Evolutionary conservation across 2,113 vertebrate species (phyloP).

Genomic region (zebrafish (Danio rerio)): GRCz12tu NC_133188.1:41972001-41972500

Average conservation of each 20-base stretch:
- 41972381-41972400: slow-evolving; percentile 27
- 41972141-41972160: slow-evolving; percentile 56
- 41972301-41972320: slow-evolving; percentile 36
- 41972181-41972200: slow-evolving; percentile 56
- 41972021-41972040: slow-evolving; percentile 19
- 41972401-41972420: not conserved
- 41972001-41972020: slow-evolving; percentile 1
- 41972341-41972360: slow-evolving; percentile 32
- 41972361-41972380: slow-evolving; percentile 25
- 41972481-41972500: not conserved
- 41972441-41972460: not conserved
- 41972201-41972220: slow-evolving; percentile 64
- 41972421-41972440: not conserved
- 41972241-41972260: slow-evolving; percentile 71
- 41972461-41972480: not conserved
- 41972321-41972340: slow-evolving; percentile 42
- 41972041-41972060: slow-evolving; percentile 19
- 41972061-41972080: slow-evolving; percentile 5
- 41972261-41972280: slow-evolving; percentile 63
- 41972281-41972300: slow-evolving; percentile 61
- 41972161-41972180: slow-evolving; percentile 57
- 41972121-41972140: slow-evolving; percentile 46
- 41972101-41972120: slow-evolving; percentile 51
- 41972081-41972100: not conserved
- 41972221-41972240: slow-evolving; percentile 66